phyloP scores from a whole-genome alignment of 2,113 vertebrate genomes.

The Taxidea taxus region DNA sequence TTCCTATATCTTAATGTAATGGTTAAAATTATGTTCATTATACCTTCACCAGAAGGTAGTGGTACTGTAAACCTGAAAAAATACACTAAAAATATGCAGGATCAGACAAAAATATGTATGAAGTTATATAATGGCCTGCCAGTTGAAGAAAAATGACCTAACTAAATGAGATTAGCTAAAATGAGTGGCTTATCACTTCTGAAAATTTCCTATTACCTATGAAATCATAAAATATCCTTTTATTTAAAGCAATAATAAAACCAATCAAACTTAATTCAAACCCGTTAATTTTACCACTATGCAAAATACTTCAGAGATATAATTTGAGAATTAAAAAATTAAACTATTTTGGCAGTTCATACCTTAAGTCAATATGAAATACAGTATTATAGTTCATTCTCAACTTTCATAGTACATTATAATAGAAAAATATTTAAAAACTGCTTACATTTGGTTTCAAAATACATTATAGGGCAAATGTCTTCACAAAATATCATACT shows the following conservation, averaged over 20 bases:
- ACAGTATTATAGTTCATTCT: neutral
- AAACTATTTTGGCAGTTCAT: neutral
- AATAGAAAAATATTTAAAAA: neutral
- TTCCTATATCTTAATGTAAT: neutral
- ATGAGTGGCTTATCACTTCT: neutral
- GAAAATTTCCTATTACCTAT: neutral
- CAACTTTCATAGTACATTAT: neutral
- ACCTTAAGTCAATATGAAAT: neutral
- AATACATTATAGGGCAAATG: neutral
- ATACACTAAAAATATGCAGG: neutral
- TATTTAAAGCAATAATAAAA: conserved; percentile 27
- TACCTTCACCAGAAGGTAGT: neutral
- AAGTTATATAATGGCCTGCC: neutral
- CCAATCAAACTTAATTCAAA: neutral
- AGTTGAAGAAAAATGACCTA: conserved; percentile 10
- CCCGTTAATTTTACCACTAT: neutral
- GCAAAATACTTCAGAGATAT: neutral
- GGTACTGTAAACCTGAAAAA: neutral
- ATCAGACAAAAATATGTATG: neutral
- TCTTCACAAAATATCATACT: neutral
- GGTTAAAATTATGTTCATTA: neutral
- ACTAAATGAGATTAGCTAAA: conserved; percentile 36
- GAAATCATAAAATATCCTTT: neutral
- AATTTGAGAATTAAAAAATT: conserved; percentile 17
- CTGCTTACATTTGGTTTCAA: neutral